Conservation (phyloP, 2,113 vertebrate species). For the Craseonycteris thonglongyai region DNA sequence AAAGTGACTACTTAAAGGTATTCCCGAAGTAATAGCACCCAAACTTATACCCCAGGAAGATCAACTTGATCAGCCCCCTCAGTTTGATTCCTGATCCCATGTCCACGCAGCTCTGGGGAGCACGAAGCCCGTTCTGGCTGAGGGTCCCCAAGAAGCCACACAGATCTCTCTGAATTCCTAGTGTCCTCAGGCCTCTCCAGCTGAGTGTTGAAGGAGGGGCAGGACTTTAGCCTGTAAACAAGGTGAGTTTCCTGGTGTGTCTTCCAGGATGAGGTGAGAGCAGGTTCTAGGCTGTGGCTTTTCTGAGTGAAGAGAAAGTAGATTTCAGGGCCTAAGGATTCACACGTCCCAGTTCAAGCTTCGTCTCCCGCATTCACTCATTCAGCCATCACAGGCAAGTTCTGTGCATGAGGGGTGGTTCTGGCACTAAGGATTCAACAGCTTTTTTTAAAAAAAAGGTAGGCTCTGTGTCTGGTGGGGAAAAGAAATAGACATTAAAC, state of each 20-base stretch:
- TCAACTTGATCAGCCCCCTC: background rate
- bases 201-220: background rate
- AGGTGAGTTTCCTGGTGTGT: background rate
- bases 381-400: background rate
- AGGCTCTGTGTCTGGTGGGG: background rate
- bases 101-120: background rate
- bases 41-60: background rate
- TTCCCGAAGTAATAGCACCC: background rate
- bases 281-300: background rate
- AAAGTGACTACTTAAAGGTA: no score
- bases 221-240: background rate
- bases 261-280: background rate
- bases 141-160: background rate
- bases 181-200: no score
- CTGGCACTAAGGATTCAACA: background rate
- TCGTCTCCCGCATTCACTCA: background rate
- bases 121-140: background rate
- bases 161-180: background rate
- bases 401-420: background rate
- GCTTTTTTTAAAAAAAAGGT: no score
- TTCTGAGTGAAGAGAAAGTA: background rate
- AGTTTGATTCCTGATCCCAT: no score
- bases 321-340: background rate
- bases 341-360: background rate
- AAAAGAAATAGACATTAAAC: background rate